Base-by-base conservation (phyloP, 92 coral and sea anemone species). In the Virgularia gustaviana region DNA sequence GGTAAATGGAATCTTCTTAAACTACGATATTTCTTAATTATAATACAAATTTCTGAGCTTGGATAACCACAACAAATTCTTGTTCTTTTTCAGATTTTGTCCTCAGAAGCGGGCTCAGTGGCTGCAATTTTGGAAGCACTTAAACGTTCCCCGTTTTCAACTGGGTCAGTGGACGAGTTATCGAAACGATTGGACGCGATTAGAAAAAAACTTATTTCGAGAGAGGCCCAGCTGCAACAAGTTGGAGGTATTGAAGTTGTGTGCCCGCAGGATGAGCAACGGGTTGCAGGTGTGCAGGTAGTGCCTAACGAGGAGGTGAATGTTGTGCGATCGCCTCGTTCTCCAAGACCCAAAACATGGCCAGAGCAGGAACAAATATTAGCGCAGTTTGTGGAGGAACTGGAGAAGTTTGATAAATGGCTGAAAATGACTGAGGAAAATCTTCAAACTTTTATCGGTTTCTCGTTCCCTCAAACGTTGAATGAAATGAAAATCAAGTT, bases 381-480 rank as follows among this genome's bases (percentile, higher is more conserved):
- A 59, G 77, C 74, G 41, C 98, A 94, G 39, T 87, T 87, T 58
- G 84, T 72, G 71, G 85, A 81, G 35, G 96, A 90, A 42, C 62
- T 94, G 25, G 75, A 81, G 62, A 96, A 90, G 73, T 87, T 94
- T n/a, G 84, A 96, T 9, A 89, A 89, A 16, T 94, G 99, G 99
- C 67, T 94, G 73, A 68, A 91, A 11, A 63, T 83, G 13, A 90
- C 90, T 72, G 90, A 94, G 60, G 81, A 83, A 62, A 78, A 54
- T 31, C 83, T 94, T 60, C 95, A 90, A 25, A 87, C 79, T 31
- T 85, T 94, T 39, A 89, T 87, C 23, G 85, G 87, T 2, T 89
- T 90, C 61, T 60, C 68, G 19, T 58, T 84, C 8, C 91, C 95
- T 9, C 82, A 85, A 34, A 82, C 87, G 12, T 41, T 90, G 79